phyloP scores from a whole-genome alignment of 1,140 invertebrate genomes.

The Nixonia krombeini region DNA sequence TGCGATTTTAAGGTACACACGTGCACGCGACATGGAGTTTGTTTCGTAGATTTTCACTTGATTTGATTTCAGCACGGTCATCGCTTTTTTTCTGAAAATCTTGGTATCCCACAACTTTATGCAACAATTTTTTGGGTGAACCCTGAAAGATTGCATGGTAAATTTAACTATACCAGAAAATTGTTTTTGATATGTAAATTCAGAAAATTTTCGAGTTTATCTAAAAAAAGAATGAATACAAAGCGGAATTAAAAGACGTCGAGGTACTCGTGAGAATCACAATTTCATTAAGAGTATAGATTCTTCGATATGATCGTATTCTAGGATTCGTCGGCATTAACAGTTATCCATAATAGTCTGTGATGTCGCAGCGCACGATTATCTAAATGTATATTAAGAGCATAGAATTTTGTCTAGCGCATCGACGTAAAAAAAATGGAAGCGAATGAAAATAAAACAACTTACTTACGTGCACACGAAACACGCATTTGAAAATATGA shows the following conservation, averaged over 20 bases:
- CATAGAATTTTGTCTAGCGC: conserved; percentile 28
- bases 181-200: no score
- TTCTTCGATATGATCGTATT: background rate
- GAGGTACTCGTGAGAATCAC: no score
- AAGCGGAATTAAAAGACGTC: background rate
- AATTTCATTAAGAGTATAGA: background rate
- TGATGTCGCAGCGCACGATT: conserved; percentile 55
- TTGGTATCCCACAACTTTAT: background rate
- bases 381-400: conserved; percentile 50
- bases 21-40: background rate
- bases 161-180: no score
- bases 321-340: conserved; percentile 26
- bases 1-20: conserved; percentile 2
- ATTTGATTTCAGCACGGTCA: background rate
- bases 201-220: no score
- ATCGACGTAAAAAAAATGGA: conserved; percentile 24
- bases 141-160: no score
- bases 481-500: conserved; percentile 1
- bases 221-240: no score
- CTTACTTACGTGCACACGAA: background rate
- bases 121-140: background rate
- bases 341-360: conserved; percentile 54
- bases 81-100: background rate
- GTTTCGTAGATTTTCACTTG: background rate
- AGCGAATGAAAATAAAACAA: conserved; percentile 4